Percentiles rank a stretch among this genome's conserved stretches.
These are phyloP conservation scores for Lepidocyrtoides sp. DNA, from an alignment of 2,888 invertebrate species.

Conservation along the genomic window DNA sequence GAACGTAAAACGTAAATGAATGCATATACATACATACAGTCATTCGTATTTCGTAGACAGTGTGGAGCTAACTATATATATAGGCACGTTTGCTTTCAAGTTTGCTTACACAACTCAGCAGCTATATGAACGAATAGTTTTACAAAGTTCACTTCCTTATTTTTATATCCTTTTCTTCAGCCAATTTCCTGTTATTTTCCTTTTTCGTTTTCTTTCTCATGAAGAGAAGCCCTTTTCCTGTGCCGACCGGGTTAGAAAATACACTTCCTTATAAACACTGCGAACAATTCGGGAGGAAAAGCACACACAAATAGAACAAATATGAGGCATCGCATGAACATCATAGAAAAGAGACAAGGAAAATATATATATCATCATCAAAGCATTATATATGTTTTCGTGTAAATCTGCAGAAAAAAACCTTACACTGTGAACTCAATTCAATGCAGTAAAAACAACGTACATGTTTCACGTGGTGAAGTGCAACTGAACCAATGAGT, in stretches of 20 bases:
- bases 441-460: too few relatives aligned
- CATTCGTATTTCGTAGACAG: too few relatives aligned
- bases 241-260: background rate
- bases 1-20: background rate
- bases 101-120: background rate
- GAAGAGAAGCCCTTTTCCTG: background rate
- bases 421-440: too few relatives aligned
- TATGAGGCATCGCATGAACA: too few relatives aligned
- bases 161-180: slow-evolving; percentile 60
- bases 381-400: too few relatives aligned
- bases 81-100: background rate
- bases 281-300: background rate
- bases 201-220: background rate
- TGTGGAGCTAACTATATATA: too few relatives aligned
- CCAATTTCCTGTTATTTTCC: slow-evolving; percentile 66
- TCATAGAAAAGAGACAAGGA: background rate
- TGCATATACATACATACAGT: background rate
- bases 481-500: too few relatives aligned
- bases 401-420: too few relatives aligned
- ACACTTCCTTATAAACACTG: background rate
- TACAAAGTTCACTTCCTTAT: background rate
- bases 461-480: too few relatives aligned
- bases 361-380: background rate
- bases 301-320: background rate
- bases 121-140: too few relatives aligned